Evolutionary conservation across 1,140 invertebrate species (phyloP), one percentile per base, ranked within the genome.

Genomic region (Copidosoma floridanum): DNA sequence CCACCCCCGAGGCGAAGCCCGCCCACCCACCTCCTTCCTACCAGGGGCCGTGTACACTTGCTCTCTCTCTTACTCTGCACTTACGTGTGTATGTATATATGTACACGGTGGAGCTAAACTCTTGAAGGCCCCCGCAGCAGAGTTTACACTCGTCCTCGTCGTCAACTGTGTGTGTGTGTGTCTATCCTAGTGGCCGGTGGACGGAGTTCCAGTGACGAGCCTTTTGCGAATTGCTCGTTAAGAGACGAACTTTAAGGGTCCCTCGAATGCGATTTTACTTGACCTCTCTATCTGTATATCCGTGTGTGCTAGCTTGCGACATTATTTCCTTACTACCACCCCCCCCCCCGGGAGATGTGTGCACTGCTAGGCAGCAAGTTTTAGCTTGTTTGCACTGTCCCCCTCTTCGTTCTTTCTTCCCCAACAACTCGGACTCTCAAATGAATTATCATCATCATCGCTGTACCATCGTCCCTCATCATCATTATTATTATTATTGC

Each of bases 91-190:
- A 66, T 54, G 46, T 48, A 27, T 11, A 24, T 5, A 23, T 32
- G 43, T 46, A 58, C 57, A 57, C 48, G 68, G 70, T 68, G 69
- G 68, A 73, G 74, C 71, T 63, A 72, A 79, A 80, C 78, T 79
- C 77, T 80, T 77, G 75, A 76, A 79, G 75, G 74, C 70, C 66
- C 72, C 64, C 66, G 65, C 48, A 61, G 60, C 58, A 52, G 64
- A 70, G 68, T 71, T 70, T 68, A 65, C 65, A 67, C 63, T 71
- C 67, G 56, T 68, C 64, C 58, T 53, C 24, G 37, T 57, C 29
- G 6, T 59, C 57, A 43, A 26, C 57, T 43, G 26, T 21, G 35
- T 12, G 23, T 6, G 21, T 32, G n/a, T 14, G 40, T 18, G 37
- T 23, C 21, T 24, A 6, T 32, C 29, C 29, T 8, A 32, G 12